Percentiles rank a stretch among this genome's conserved stretches.
These are phyloP conservation scores for Andrena chrysosceles DNA, from an alignment of 2,888 invertebrate species.

Conservation along the genomic window DNA sequence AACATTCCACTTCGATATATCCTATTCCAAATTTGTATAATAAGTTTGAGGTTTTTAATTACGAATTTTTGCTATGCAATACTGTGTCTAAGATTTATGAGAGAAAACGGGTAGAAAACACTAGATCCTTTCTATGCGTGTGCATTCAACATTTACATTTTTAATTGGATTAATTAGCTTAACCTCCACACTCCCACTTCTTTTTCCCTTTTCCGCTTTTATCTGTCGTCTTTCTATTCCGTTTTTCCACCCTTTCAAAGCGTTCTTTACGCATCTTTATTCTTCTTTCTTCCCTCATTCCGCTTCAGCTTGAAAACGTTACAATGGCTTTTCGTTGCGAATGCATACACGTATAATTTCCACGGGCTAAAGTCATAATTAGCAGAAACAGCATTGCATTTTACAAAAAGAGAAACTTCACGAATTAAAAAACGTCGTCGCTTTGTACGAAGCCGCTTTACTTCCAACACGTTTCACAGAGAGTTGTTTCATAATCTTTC, in stretches of 20 bases:
- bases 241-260: constrained; percentile 27
- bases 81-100: not conserved
- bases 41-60: not conserved
- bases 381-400: constrained; percentile 30
- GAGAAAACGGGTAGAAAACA: not conserved
- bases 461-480: not conserved
- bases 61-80: constrained; percentile 1
- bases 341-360: constrained; percentile 27
- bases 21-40: too few relatives aligned
- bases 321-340: constrained; percentile 43
- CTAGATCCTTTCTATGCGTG: not conserved
- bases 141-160: constrained; percentile 42
- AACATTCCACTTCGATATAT: too few relatives aligned
- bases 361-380: constrained; percentile 27
- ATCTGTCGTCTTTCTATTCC: constrained; percentile 26
- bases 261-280: constrained; percentile 42
- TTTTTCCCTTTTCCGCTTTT: constrained; percentile 10
- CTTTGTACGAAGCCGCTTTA: not conserved
- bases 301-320: constrained; percentile 13
- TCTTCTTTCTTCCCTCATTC: constrained; percentile 34
- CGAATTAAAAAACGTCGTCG: constrained; percentile 12
- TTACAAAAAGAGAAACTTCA: constrained; percentile 33
- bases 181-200: not conserved
- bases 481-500: not conserved
- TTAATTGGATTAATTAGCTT: constrained; percentile 55